Evolutionary conservation across 2,113 vertebrate genomes (phyloP).

Genomic region (Trochalopteron elliotii): DNA sequence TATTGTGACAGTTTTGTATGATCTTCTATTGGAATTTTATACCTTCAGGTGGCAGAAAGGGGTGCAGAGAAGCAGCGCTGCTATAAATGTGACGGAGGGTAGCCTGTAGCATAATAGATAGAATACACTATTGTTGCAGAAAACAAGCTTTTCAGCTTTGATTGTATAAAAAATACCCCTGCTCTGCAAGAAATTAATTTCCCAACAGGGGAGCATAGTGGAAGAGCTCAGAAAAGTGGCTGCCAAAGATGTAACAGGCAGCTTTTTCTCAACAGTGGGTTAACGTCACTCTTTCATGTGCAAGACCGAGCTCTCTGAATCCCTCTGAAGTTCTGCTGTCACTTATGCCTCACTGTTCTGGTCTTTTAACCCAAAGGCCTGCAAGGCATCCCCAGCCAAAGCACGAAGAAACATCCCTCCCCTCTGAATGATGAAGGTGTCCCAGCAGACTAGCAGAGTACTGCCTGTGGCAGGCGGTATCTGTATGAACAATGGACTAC

Average conservation of each 20-base stretch:
- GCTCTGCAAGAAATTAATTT: background rate
- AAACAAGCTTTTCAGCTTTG: background rate
- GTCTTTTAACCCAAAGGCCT: background rate
- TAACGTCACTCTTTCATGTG: background rate
- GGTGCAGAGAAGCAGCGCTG: background rate
- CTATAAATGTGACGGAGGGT: background rate
- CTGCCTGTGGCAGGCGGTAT: rapidly evolving
- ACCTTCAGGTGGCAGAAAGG: background rate
- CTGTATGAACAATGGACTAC: background rate
- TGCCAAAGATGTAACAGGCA: background rate
- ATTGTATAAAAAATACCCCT: background rate
- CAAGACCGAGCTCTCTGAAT: background rate
- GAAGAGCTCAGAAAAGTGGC: background rate
- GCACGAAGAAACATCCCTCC: background rate
- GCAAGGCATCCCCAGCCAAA: background rate
- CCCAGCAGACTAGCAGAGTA: background rate
- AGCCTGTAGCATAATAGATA: background rate
- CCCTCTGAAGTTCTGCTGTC: background rate
- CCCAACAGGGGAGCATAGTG: background rate
- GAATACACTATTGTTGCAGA: background rate
- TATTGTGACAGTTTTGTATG: background rate
- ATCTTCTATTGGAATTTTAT: background rate
- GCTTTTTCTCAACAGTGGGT: background rate
- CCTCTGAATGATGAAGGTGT: background rate
- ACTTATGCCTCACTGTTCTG: background rate